phyloP scores from a whole-genome alignment of 2,113 vertebrate genomes.

The Pteronura brasiliensis region DNA sequence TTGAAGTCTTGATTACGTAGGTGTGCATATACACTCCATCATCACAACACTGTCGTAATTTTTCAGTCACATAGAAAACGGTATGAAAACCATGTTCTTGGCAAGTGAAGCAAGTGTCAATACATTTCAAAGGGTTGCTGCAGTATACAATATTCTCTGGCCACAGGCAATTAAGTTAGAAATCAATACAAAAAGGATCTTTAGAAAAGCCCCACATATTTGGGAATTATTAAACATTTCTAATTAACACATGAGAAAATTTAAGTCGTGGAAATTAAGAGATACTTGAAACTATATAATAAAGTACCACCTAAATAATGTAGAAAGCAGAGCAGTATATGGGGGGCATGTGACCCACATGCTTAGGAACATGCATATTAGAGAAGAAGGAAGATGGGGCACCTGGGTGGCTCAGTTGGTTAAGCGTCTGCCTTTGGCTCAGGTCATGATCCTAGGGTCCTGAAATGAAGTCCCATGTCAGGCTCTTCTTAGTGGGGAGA shows the following conservation, averaged over 20 bases:
- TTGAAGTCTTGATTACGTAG: neutral
- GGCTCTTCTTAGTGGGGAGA: neutral
- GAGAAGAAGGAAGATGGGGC: neutral
- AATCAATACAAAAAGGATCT: neutral
- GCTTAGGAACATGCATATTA: neutral
- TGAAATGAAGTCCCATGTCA: neutral
- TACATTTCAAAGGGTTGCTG: neutral
- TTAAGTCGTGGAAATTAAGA: neutral
- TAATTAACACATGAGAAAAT: neutral
- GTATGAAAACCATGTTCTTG: neutral
- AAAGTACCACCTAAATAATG: neutral
- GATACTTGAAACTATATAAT: neutral
- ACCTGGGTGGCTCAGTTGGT: too few species aligned
- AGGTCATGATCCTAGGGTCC: neutral
- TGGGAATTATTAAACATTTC: neutral
- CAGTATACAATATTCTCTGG: neutral
- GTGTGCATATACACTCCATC: neutral
- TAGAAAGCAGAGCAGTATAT: neutral
- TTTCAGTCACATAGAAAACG: neutral
- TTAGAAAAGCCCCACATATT: neutral
- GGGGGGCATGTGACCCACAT: neutral
- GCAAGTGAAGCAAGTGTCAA: neutral
- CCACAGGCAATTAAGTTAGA: neutral
- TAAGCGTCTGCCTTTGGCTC: neutral
- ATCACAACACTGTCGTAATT: neutral